phyloP scores from a whole-genome alignment of 2,888 invertebrate genomes.

The Kryphioiulus occultus region DNA sequence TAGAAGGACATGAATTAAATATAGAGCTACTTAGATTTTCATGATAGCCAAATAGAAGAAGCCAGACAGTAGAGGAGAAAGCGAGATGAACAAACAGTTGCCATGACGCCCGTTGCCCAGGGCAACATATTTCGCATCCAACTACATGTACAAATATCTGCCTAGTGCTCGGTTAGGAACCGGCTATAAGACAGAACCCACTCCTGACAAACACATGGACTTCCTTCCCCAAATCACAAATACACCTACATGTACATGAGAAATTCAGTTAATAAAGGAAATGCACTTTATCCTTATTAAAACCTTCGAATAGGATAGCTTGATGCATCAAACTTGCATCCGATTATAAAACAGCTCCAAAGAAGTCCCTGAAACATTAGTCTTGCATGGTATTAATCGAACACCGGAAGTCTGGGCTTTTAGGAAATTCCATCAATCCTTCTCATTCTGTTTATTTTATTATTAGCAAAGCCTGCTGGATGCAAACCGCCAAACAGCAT shows the following conservation, averaged over 20 bases:
- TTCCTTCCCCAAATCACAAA: not conserved
- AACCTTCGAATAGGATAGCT: not conserved
- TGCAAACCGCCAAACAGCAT: not conserved
- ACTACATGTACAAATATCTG: not conserved
- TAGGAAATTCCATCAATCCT: not conserved
- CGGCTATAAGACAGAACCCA: not conserved
- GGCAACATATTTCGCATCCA: not conserved
- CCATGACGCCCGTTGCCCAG: not conserved
- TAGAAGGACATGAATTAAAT: not conserved
- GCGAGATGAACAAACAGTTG: not conserved
- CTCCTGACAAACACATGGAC: not conserved
- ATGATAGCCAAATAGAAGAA: not conserved
- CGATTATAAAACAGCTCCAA: not conserved
- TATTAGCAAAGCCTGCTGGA: not conserved
- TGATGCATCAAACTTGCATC: not conserved
- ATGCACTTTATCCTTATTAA: not conserved
- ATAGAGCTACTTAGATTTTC: not conserved
- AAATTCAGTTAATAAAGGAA: not conserved
- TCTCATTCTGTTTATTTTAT: not conserved
- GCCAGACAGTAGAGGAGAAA: not conserved
- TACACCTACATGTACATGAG: not conserved
- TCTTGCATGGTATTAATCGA: not conserved
- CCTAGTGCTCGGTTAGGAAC: not conserved
- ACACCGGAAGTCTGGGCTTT: not conserved
- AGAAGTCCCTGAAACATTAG: not conserved